These are phyloP conservation scores for Ophonus ardosiacus DNA, from an alignment of 2,888 invertebrate genomes.

Conservation along the genomic window DNA sequence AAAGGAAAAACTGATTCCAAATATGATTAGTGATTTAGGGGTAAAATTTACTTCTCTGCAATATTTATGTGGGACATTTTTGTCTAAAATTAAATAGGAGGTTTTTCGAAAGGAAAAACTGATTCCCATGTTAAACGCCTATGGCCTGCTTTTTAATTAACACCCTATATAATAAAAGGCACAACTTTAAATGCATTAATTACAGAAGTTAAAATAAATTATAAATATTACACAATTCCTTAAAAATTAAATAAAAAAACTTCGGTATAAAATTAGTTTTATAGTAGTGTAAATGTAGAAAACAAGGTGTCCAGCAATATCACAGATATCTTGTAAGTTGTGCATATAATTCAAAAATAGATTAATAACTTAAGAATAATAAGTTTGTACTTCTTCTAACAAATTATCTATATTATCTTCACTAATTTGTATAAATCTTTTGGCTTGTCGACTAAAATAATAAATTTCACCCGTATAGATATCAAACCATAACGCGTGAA, in stretches of 20 bases:
- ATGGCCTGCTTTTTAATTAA: too few species aligned
- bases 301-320: neutral
- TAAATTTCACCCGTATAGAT: slow-evolving; percentile 97
- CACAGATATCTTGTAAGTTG: slow-evolving; percentile 34
- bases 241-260: slow-evolving; percentile 14
- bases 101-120: too few species aligned
- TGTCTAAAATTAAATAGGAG: too few species aligned
- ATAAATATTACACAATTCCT: neutral
- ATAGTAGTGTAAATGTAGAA: neutral
- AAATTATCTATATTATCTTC: slow-evolving; percentile 87
- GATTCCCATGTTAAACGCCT: too few species aligned
- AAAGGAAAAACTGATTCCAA: too few species aligned
- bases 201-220: neutral
- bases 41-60: too few species aligned
- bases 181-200: slow-evolving; percentile 22
- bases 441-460: slow-evolving; percentile 92
- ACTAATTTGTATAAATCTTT: slow-evolving; percentile 91
- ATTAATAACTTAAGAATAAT: slow-evolving; percentile 81
- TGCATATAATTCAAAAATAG: slow-evolving; percentile 11
- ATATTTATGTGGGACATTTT: too few species aligned
- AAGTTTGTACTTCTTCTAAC: slow-evolving; percentile 86
- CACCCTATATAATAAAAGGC: slow-evolving; percentile 1
- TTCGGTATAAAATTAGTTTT: neutral
- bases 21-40: too few species aligned
- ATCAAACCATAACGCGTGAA: slow-evolving; percentile 98